Percentiles rank a stretch among this genome's conserved stretches.
phyloP scores from a whole-genome alignment of 2,888 invertebrate genomes.

The Tachina lurida region DNA sequence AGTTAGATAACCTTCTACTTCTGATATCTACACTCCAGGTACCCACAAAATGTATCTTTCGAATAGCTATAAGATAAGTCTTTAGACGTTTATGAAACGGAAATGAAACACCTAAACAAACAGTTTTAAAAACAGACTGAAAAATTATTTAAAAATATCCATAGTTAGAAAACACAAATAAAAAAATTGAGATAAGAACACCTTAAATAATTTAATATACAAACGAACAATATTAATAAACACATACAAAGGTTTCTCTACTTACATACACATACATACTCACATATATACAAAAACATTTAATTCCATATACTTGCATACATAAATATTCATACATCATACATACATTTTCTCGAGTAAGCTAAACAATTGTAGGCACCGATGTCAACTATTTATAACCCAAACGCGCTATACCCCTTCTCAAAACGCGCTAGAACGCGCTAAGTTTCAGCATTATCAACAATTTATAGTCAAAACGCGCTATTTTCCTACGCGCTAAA shows the following conservation, averaged over 20 bases:
- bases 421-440: too few species aligned
- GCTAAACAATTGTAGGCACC: too few species aligned
- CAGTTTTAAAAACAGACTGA: slow-evolving; percentile 69
- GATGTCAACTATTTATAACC: too few species aligned
- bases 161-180: slow-evolving; percentile 67
- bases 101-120: slow-evolving; percentile 82
- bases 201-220: slow-evolving; percentile 45
- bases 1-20: slow-evolving; percentile 30
- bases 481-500: too few species aligned
- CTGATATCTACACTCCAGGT: slow-evolving; percentile 1
- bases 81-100: slow-evolving; percentile 76
- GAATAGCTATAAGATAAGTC: slow-evolving; percentile 54
- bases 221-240: not conserved
- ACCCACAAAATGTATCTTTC: slow-evolving; percentile 21
- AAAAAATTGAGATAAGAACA: slow-evolving; percentile 65
- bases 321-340: not conserved
- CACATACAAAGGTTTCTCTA: not conserved
- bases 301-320: not conserved
- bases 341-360: not conserved
- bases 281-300: not conserved
- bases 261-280: slow-evolving; percentile 1
- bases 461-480: too few species aligned
- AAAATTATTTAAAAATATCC: slow-evolving; percentile 33
- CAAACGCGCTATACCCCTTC: too few species aligned
- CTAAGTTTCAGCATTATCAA: too few species aligned